Percentiles rank a stretch among this genome's conserved stretches.
These are phyloP conservation scores for Gibbula magus DNA, from an alignment of 2,888 invertebrate species.

Conservation along the genomic window DNA sequence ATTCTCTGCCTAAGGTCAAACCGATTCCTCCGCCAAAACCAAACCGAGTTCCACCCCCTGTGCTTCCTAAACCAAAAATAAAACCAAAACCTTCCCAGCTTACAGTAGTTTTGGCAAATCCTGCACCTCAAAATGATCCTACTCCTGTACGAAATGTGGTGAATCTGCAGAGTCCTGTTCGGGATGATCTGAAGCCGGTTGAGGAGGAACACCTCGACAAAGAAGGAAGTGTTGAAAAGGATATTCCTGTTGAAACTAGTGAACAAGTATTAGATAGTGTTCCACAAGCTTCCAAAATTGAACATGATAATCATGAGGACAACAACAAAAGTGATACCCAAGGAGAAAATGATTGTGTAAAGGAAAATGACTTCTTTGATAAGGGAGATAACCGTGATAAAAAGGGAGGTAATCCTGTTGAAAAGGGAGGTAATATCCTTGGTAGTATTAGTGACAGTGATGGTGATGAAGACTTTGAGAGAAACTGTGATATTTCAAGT, in stretches of 20 bases:
- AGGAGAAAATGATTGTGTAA: too few species aligned
- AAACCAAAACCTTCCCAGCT: too few species aligned
- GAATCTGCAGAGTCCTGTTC: neutral
- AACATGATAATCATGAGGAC: too few species aligned
- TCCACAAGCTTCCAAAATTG: too few species aligned
- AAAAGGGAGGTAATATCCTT: neutral
- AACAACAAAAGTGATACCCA: too few species aligned
- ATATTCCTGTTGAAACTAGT: too few species aligned
- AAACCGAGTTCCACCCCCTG: neutral
- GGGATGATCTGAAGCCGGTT: neutral
- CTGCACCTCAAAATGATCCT: neutral
- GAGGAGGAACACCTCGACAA: neutral
- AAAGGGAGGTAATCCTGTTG: neutral
- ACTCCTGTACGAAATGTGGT: neutral
- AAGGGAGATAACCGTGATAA: too few species aligned
- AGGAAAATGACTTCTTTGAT: too few species aligned
- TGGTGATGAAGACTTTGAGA: neutral
- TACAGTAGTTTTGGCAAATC: too few species aligned
- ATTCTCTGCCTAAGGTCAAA: too few species aligned
- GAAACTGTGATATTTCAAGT: neutral
- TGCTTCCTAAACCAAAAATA: neutral
- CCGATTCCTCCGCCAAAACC: neutral
- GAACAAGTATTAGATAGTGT: too few species aligned
- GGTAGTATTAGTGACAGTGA: neutral
- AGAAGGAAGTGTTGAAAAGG: neutral